Evolutionary conservation across 2,797 vertebrate genomes (phyloP).

Genomic region (Chelonia mydas): DNA sequence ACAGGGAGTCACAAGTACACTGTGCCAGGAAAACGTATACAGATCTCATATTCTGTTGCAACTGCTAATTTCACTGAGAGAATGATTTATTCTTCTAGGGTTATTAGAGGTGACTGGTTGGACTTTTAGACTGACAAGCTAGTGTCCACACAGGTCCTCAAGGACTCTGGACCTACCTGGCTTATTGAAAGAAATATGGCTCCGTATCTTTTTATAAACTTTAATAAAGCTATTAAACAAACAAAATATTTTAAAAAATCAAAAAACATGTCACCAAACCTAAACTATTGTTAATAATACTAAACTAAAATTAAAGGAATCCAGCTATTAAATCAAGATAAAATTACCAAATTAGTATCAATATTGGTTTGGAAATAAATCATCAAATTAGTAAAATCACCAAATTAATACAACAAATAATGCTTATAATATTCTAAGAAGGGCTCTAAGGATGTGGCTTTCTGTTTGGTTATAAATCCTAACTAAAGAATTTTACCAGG

Average conservation of each 20-base stretch:
- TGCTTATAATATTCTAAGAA: not conserved
- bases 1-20: not conserved
- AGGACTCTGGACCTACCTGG: not conserved
- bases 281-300: not conserved
- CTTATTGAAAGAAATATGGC: not conserved
- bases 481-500: not conserved
- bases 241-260: not conserved
- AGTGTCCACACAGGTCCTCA: not conserved
- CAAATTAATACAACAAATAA: not conserved
- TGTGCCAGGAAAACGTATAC: not conserved
- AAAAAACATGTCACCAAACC: not conserved
- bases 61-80: slow-evolving; percentile 5
- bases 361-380: not conserved
- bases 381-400: not conserved
- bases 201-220: not conserved
- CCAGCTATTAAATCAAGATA: not conserved
- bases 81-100: not conserved
- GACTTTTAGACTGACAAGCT: not conserved
- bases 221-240: not conserved
- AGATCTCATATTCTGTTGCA: not conserved
- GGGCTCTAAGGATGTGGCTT: not conserved
- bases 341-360: not conserved
- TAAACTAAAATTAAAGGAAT: not conserved
- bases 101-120: not conserved
- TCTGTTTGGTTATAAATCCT: not conserved